Evolutionary conservation across 2,888 invertebrate genomes (phyloP).

Genomic region (Euclidia mi): DNA sequence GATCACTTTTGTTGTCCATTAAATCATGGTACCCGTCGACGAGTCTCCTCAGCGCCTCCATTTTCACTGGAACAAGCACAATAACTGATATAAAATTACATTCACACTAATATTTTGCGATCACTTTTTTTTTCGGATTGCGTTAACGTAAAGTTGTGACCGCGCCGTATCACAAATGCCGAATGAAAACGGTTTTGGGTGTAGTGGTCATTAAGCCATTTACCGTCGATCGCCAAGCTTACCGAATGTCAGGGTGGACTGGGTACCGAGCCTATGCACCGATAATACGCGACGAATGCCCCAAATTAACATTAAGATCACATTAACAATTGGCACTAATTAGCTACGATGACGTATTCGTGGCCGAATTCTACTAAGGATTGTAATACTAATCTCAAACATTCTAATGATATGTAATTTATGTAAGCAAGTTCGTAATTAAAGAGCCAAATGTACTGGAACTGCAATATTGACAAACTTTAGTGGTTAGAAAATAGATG

Average conservation of each 20-base stretch:
- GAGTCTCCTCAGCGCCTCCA: slow-evolving; percentile 90
- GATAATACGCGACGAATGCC: slow-evolving; percentile 31
- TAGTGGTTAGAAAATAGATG: no score
- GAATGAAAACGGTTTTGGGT: slow-evolving; percentile 58
- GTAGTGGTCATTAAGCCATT: slow-evolving; percentile 47
- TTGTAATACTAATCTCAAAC: neutral
- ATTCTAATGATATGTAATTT: no score
- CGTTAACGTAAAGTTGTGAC: slow-evolving; percentile 41
- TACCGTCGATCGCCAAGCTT: slow-evolving; percentile 63
- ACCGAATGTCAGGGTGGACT: slow-evolving; percentile 81
- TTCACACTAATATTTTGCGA: slow-evolving; percentile 9
- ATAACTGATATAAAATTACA: slow-evolving; percentile 26
- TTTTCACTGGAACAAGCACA: slow-evolving; percentile 85
- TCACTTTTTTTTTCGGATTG: slow-evolving; percentile 38
- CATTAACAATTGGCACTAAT: slow-evolving; percentile 13
- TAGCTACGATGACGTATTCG: neutral
- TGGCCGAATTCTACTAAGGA: neutral
- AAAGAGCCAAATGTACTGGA: no score
- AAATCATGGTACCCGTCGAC: slow-evolving; percentile 93
- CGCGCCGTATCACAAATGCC: slow-evolving; percentile 48
- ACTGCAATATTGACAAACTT: no score
- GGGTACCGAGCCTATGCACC: slow-evolving; percentile 51
- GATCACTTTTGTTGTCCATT: slow-evolving; percentile 96
- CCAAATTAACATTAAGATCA: slow-evolving; percentile 19
- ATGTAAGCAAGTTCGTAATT: no score